Conservation (phyloP, 2,113 vertebrate genomes). For the Echinops telfairi region DNA sequence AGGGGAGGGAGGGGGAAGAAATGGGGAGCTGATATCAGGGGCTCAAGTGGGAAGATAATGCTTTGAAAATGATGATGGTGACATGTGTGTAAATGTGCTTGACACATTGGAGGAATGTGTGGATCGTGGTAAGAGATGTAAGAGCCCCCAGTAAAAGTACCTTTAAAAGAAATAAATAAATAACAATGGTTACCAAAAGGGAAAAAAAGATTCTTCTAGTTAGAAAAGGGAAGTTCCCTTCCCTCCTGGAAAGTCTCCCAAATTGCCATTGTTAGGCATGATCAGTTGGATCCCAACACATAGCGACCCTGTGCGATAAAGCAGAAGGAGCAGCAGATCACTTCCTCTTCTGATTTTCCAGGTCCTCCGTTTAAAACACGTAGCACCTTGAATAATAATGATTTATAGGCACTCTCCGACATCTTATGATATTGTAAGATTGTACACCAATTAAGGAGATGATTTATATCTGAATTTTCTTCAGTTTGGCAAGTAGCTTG, state of each 20-base stretch:
- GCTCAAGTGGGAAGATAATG: too few relatives aligned
- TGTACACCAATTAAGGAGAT: slow-evolving; percentile 70
- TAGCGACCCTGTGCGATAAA: not conserved
- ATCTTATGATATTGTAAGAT: slow-evolving; percentile 62
- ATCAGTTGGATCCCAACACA: not conserved
- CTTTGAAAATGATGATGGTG: too few relatives aligned
- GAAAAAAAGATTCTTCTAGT: slow-evolving; percentile 18
- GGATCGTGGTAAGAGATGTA: too few relatives aligned
- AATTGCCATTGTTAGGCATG: not conserved
- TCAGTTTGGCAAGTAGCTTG: slow-evolving; percentile 37
- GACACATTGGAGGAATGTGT: too few relatives aligned
- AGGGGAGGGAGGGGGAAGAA: too few relatives aligned
- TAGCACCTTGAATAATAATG: slow-evolving; percentile 27
- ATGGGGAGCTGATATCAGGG: too few relatives aligned
- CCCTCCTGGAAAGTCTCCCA: slow-evolving; percentile 7
- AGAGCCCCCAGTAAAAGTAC: too few relatives aligned
- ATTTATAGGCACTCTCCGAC: slow-evolving; percentile 59
- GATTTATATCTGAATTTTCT: slow-evolving; percentile 65
- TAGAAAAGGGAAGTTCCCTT: slow-evolving; percentile 46
- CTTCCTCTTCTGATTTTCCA: slow-evolving; percentile 52
- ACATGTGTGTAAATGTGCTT: too few relatives aligned
- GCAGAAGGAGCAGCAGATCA: not conserved
- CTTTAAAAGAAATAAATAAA: too few relatives aligned
- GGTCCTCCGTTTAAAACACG: slow-evolving; percentile 47
- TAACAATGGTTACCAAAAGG: too few relatives aligned